phyloP scores from a whole-genome alignment of 2,888 invertebrate genomes.

The Sabellastarte sp. region DNA sequence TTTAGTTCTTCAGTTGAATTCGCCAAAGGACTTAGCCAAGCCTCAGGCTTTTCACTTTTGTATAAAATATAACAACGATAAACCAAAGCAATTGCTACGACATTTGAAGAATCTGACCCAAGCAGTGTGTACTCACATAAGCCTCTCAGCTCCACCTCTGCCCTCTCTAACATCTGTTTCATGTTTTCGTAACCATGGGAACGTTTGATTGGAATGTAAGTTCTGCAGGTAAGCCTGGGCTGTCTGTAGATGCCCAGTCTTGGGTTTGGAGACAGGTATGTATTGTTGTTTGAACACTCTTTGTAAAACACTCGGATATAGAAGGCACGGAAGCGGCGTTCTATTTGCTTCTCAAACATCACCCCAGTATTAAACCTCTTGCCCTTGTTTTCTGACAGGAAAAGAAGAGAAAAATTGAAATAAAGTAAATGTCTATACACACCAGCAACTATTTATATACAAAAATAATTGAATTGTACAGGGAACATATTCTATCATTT shows the following conservation, averaged over 20 bases:
- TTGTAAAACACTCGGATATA: conserved; percentile 14
- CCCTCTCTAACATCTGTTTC: conserved; percentile 9
- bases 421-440: too few relatives aligned
- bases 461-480: too few relatives aligned
- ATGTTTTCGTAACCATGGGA: conserved; percentile 9
- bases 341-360: conserved; percentile 16
- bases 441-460: too few relatives aligned
- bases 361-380: conserved; percentile 12
- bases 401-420: too few relatives aligned
- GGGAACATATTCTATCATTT: too few relatives aligned
- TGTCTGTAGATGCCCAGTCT: neutral
- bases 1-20: too few relatives aligned
- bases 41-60: too few relatives aligned
- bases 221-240: conserved; percentile 2
- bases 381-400: conserved; percentile 12
- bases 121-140: neutral
- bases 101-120: too few relatives aligned
- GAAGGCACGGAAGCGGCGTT: conserved; percentile 16
- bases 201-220: conserved; percentile 3
- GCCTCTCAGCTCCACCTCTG: neutral
- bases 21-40: too few relatives aligned
- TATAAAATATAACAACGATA: too few relatives aligned
- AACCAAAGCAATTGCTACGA: too few relatives aligned
- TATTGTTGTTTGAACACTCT: too few relatives aligned
- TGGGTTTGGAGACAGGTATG: neutral